Conservation (phyloP, 53 echinoderm and acorn worm genomes). For the Henricia sp. region DNA sequence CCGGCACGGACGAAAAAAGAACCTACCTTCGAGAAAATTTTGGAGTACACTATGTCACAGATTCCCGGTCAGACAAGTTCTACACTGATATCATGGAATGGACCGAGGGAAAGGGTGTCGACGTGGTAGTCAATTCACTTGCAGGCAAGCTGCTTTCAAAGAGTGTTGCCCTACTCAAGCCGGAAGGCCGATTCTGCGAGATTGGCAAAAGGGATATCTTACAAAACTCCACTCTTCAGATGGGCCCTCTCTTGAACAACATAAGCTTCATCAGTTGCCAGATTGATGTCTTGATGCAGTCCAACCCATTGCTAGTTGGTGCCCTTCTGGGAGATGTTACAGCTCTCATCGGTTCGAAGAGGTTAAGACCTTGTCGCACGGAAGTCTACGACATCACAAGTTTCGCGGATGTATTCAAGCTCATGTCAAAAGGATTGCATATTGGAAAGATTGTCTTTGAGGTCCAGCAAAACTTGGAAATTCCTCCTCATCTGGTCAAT, state of each 20-base stretch:
- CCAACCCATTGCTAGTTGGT: slow-evolving; percentile 16
- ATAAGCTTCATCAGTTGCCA: slow-evolving; percentile 67
- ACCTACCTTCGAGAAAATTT: slow-evolving; percentile 23
- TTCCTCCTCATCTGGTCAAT: background rate
- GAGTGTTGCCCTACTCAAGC: slow-evolving; percentile 67
- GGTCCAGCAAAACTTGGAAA: slow-evolving; percentile 1
- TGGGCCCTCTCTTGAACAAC: slow-evolving; percentile 65
- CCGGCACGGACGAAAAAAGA: slow-evolving; percentile 45
- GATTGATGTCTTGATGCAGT: slow-evolving; percentile 46
- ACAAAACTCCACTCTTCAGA: slow-evolving; percentile 63
- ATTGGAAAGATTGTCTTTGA: slow-evolving; percentile 64
- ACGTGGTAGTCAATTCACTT: slow-evolving; percentile 83
- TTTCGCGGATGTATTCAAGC: slow-evolving; percentile 50
- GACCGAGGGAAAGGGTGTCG: slow-evolving; percentile 68
- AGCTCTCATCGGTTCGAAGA: background rate
- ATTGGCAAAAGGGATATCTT: slow-evolving; percentile 64
- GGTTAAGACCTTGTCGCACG: slow-evolving; percentile 2
- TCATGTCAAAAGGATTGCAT: slow-evolving; percentile 58
- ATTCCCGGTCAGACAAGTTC: slow-evolving; percentile 60
- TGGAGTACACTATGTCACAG: slow-evolving; percentile 60
- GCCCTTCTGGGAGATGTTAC: slow-evolving; percentile 5
- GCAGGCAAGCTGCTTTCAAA: slow-evolving; percentile 71
- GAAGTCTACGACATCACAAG: background rate
- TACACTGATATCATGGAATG: slow-evolving; percentile 68
- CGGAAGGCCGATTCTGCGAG: slow-evolving; percentile 80